Percentiles rank a stretch among this genome's conserved stretches.
phyloP scores from a whole-genome alignment of 2,797 vertebrate genomes.

The Mus spretus region DNA sequence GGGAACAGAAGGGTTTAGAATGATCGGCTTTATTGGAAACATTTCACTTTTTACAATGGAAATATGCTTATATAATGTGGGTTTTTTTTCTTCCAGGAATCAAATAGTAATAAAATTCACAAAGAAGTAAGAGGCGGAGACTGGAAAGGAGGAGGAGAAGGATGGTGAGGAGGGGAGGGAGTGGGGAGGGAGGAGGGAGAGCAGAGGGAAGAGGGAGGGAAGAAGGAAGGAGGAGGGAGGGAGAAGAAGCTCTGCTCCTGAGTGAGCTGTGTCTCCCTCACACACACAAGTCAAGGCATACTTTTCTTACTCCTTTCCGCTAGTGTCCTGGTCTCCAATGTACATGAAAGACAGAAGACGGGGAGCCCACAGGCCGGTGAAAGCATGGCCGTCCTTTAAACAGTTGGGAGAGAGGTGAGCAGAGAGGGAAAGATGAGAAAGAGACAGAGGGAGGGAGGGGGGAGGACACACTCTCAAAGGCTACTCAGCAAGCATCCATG shows the following conservation, averaged over 20 bases:
- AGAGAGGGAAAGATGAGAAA: neutral
- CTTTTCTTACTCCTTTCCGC: neutral
- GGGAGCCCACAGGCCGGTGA: neutral
- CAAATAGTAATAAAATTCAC: neutral
- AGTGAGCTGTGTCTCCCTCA: neutral
- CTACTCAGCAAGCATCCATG: rapidly evolving
- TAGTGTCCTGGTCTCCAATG: neutral
- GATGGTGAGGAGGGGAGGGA: neutral
- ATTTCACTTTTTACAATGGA: neutral
- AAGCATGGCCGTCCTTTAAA: neutral
- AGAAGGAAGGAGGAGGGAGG: too few relatives aligned
- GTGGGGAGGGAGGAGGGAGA: too few relatives aligned
- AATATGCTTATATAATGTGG: neutral
- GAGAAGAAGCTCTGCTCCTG: neutral
- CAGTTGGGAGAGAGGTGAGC: neutral
- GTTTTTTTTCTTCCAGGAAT: neutral
- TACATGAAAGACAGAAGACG: conserved; percentile 34
- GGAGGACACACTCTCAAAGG: neutral
- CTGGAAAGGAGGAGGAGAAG: neutral
- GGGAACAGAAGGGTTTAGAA: neutral
- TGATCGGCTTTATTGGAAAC: neutral
- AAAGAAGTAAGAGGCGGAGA: neutral
- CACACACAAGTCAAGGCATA: neutral
- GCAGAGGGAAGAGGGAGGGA: rapidly evolving
- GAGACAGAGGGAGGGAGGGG: neutral